These are phyloP conservation scores for Drosophila infuscata DNA, from an alignment of 2,888 invertebrate genomes.

Conservation along the genomic window DNA sequence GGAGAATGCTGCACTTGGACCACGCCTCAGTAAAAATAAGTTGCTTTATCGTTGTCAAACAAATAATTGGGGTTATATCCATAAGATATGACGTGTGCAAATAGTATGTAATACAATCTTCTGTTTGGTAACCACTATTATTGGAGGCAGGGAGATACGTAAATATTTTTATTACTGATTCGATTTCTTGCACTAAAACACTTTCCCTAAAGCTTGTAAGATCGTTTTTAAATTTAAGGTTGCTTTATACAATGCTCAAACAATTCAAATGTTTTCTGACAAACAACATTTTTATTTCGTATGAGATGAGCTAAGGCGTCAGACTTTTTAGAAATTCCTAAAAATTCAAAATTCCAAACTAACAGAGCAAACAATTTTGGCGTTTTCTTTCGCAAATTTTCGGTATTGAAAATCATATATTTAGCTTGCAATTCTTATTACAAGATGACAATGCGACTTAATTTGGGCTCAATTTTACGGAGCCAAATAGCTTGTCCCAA, in stretches of 20 bases:
- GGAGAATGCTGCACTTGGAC: constrained; percentile 42
- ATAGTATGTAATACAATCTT: background rate
- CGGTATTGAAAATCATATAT: constrained; percentile 5
- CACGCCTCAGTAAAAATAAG: constrained; percentile 19
- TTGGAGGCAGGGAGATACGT: background rate
- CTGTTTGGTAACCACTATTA: background rate
- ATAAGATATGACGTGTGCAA: background rate
- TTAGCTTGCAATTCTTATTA: constrained; percentile 33
- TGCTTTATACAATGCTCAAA: background rate
- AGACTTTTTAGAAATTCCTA: constrained; percentile 8
- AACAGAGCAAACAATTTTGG: constrained; percentile 1
- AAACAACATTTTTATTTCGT: constrained; percentile 2
- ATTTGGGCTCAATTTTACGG: constrained; percentile 46
- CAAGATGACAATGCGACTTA: constrained; percentile 62
- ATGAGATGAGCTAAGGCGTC: background rate
- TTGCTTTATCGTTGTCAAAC: constrained; percentile 6
- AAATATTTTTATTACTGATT: background rate
- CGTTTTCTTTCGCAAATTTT: constrained; percentile 30
- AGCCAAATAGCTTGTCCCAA: constrained; percentile 31
- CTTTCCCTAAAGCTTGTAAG: background rate
- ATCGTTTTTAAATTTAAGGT: background rate
- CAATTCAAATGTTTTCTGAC: background rate
- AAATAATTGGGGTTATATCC: constrained; percentile 10
- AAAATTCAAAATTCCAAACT: constrained; percentile 46
- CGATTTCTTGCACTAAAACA: background rate